A percentile compares a stretch with the other conserved stretches of the same genome.
Evolutionary conservation across 2,113 vertebrate species (phyloP).

Genomic region (Prinia subflava): DNA sequence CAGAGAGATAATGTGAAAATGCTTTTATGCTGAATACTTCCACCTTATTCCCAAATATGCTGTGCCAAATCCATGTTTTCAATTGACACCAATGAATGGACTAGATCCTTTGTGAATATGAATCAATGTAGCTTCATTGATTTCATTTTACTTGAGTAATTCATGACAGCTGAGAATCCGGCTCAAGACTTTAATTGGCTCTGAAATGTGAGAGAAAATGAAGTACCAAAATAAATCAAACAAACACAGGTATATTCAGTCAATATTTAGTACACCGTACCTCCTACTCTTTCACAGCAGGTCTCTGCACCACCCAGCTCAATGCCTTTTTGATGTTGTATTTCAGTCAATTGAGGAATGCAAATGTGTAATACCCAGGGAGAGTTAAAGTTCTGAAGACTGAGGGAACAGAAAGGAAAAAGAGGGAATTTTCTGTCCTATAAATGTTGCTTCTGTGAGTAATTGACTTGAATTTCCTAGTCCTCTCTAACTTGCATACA

Average conservation of each 20-base stretch:
- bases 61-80: neutral
- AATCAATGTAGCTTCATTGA: slow-evolving; percentile 4
- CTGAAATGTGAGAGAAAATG: neutral
- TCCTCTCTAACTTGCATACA: neutral
- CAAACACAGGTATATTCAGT: neutral
- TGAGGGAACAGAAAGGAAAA: neutral
- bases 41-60: neutral
- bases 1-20: slow-evolving; percentile 12
- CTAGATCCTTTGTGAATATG: neutral
- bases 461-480: neutral
- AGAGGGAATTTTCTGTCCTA: neutral
- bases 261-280: neutral
- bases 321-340: neutral
- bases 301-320: neutral
- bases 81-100: neutral
- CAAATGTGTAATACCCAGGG: neutral
- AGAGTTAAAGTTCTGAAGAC: neutral
- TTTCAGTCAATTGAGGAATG: neutral
- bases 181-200: slow-evolving; percentile 2
- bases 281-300: neutral
- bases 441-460: neutral
- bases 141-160: slow-evolving; percentile 27
- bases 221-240: slow-evolving; percentile 16
- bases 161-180: neutral
- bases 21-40: neutral